Conservation (phyloP, 2,888 invertebrate species). For the Thalpophila matura region DNA sequence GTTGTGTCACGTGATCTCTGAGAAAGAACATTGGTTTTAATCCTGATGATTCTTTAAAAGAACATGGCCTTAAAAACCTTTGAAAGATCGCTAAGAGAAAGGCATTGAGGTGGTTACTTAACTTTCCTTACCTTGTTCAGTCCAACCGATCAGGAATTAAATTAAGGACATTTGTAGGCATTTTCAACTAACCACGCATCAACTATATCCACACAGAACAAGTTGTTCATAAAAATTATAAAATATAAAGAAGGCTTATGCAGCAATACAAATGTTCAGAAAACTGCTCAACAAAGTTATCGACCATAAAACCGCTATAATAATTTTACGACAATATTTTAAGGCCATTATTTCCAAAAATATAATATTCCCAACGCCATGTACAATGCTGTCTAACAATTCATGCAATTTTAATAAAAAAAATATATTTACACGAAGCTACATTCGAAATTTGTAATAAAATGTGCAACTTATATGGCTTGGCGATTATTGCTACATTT, state of each 20-base stretch:
- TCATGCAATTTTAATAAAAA: constrained; percentile 5
- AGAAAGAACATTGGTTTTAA: too few species aligned
- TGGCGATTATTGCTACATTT: background rate
- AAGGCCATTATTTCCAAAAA: constrained; percentile 20
- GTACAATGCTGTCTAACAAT: background rate
- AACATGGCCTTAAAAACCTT: too few species aligned
- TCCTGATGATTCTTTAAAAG: too few species aligned
- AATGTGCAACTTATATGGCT: background rate
- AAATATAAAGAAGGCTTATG: background rate
- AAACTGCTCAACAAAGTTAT: constrained; percentile 14
- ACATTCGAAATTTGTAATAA: background rate
- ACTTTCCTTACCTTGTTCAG: too few species aligned
- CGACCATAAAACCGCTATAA: constrained; percentile 23
- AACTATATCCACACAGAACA: background rate
- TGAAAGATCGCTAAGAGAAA: too few species aligned
- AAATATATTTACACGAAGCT: background rate
- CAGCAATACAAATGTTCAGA: constrained; percentile 9
- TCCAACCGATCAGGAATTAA: background rate
- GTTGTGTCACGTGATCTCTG: too few species aligned
- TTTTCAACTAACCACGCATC: background rate
- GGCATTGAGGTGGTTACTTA: too few species aligned
- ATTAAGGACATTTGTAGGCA: background rate
- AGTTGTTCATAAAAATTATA: constrained; percentile 1
- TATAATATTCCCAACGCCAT: constrained; percentile 5
- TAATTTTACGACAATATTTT: constrained; percentile 30